Evolutionary conservation across 2,113 vertebrate genomes (phyloP).

Genomic region (Caretta caretta): DNA sequence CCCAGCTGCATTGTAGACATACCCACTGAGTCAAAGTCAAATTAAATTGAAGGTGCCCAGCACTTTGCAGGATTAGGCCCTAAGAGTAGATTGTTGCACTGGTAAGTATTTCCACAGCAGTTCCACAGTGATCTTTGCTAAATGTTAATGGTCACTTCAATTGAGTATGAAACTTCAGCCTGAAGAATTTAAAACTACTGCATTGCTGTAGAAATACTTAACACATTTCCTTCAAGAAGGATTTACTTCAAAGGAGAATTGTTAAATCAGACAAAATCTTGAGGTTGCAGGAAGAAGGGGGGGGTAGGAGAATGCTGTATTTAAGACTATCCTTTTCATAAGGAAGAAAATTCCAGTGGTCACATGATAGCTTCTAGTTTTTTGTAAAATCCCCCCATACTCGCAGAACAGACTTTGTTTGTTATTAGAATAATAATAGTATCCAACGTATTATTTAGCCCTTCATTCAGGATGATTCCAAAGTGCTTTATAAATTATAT

Average conservation of each 20-base stretch:
- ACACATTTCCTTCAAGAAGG: neutral
- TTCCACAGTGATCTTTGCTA: neutral
- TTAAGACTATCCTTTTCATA: neutral
- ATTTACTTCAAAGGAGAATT: neutral
- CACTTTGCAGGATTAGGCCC: neutral
- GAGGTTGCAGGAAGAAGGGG: neutral
- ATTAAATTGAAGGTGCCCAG: neutral
- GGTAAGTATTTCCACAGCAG: neutral
- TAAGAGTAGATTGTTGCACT: neutral
- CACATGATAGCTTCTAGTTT: neutral
- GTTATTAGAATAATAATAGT: too few relatives aligned
- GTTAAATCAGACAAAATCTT: slow-evolving; percentile 7
- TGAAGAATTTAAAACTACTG: neutral
- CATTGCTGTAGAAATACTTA: neutral
- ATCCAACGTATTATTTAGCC: too few relatives aligned
- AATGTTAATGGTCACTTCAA: neutral
- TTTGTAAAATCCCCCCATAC: neutral
- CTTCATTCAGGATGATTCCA: too few relatives aligned
- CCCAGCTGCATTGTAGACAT: too few relatives aligned
- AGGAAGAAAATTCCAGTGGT: neutral
- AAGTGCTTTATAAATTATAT: too few relatives aligned
- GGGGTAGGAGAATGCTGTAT: neutral
- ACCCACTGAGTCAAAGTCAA: neutral
- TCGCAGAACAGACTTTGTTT: neutral
- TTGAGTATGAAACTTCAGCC: neutral